Base-by-base conservation (phyloP, 2,797 vertebrate genomes). In the Sebastes kiyomatsui region DNA sequence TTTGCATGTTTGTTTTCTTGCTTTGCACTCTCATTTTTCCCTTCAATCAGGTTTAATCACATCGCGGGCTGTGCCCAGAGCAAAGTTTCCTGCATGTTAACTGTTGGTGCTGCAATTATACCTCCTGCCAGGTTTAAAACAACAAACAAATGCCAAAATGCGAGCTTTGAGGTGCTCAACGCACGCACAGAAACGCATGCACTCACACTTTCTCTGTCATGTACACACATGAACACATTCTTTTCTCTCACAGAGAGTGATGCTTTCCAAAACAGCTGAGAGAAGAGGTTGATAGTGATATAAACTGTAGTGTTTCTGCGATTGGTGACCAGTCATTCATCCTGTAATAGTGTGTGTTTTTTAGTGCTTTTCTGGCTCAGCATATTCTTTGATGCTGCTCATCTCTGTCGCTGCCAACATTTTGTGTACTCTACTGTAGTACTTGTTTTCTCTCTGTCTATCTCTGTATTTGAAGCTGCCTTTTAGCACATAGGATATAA, bases 131-230 rank as follows among this genome's bases (percentile, higher is more conserved):
- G 75, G 38, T 69, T 89, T 82, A 64, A 83, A 86, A 81, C 73
- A 85, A 82, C 83, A 90, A 90, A 84, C 74, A 79, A 72, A 84
- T 61, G 38, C 67, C 80, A 69, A 72, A 81, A 81, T 69, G 25
- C 5, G 4, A 75, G 35, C 73, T 73, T 22, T 27, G 27, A 75
- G 55, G 38, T 30, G 2, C 66, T 58, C 11, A 4, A n/a, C 4
- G 52, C 35, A 70, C 13, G 25, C 67, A 70, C 32, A 18, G 23
- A 72, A 52, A 70, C 61, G 28, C 52, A 27, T 27, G 32, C 38
- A n/a, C 67, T 13, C 66, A 73, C 71, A 18, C 64, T 74, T 35
- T 81, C 28, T 58, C 54, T 28, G 52, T 68, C 20, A 22, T 56
- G 59, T 25, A n/a, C 67, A 42, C 68, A 38, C 55, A 13, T 27